Evolutionary conservation across 2,888 invertebrate species (phyloP).

Genomic region (Leptopterna dolabrata): DNA sequence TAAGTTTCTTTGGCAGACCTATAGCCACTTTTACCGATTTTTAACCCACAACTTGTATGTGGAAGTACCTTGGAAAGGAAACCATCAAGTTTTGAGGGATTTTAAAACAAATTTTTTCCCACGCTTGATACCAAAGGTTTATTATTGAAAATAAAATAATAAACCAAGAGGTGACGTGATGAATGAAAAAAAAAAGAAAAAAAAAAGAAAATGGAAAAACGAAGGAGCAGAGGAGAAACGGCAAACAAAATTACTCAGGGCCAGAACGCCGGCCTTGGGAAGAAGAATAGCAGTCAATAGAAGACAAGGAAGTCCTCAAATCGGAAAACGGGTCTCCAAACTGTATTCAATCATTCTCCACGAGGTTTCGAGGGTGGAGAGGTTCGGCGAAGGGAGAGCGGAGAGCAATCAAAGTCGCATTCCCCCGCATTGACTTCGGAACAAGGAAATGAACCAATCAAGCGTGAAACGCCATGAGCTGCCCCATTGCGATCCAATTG

Average conservation of each 20-base stretch:
- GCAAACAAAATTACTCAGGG: conserved; percentile 25
- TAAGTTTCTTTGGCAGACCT: too few species aligned
- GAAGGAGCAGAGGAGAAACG: background rate
- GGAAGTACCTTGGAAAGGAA: too few species aligned
- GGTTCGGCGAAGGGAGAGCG: background rate
- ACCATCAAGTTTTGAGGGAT: too few species aligned
- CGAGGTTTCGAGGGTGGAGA: background rate
- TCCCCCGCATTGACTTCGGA: conserved; percentile 40
- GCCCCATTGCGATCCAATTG: conserved; percentile 48
- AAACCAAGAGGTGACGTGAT: background rate
- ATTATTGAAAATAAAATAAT: too few species aligned
- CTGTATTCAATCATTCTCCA: conserved; percentile 51
- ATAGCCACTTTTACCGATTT: too few species aligned
- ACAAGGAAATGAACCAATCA: conserved; percentile 55
- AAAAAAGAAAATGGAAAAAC: background rate
- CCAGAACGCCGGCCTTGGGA: background rate
- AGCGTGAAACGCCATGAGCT: conserved; percentile 48
- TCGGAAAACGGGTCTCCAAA: conserved; percentile 46
- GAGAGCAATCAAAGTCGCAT: conserved; percentile 49
- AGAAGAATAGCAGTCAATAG: conserved; percentile 49
- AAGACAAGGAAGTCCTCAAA: conserved; percentile 46
- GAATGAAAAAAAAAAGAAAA: background rate
- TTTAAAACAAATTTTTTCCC: too few species aligned
- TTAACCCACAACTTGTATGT: too few species aligned
- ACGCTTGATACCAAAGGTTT: too few species aligned